Percentiles rank a stretch among this genome's conserved stretches.
Evolutionary conservation across 2,113 vertebrate genomes (phyloP).

Genomic region (Synchiropus splendidus): DNA sequence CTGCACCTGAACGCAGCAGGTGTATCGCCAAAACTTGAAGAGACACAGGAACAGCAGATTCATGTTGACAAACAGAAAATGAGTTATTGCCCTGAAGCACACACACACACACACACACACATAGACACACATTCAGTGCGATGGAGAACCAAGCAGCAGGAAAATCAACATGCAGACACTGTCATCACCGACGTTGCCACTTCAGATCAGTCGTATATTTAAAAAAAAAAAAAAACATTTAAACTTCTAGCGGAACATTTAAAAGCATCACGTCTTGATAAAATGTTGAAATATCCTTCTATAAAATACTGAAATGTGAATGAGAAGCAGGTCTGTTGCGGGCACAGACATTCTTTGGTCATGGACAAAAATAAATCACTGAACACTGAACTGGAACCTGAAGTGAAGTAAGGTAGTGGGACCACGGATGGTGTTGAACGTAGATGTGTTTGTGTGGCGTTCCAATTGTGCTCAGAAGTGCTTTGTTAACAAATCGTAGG

Average conservation of each 20-base stretch:
- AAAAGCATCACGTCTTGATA: slow-evolving; percentile 1
- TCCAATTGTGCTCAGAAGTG: too few relatives aligned
- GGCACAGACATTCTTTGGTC: slow-evolving; percentile 63
- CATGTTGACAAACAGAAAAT: slow-evolving; percentile 18
- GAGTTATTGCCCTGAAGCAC: slow-evolving; percentile 52
- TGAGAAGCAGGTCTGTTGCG: slow-evolving; percentile 1
- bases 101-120: slow-evolving; percentile 8
- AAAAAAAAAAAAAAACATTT: slow-evolving; percentile 31
- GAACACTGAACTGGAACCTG: background rate
- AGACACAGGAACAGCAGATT: slow-evolving; percentile 18
- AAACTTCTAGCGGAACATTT: slow-evolving; percentile 7
- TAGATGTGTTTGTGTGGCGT: too few relatives aligned
- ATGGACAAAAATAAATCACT: slow-evolving; percentile 3
- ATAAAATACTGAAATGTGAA: slow-evolving; percentile 33
- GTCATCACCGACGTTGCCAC: slow-evolving; percentile 17
- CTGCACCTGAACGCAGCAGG: slow-evolving; percentile 31
- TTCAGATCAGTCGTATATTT: too few relatives aligned
- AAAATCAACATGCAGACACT: slow-evolving; percentile 24
- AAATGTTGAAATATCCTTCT: too few relatives aligned
- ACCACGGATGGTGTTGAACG: too few relatives aligned
- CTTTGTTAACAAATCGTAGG: too few relatives aligned
- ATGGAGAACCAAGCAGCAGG: slow-evolving; percentile 4
- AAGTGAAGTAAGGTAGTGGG: too few relatives aligned
- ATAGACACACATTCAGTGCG: slow-evolving; percentile 4
- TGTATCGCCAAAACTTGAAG: slow-evolving; percentile 5